Conservation (phyloP, 2,797 vertebrate genomes). For the Acipenser ruthenus region DNA sequence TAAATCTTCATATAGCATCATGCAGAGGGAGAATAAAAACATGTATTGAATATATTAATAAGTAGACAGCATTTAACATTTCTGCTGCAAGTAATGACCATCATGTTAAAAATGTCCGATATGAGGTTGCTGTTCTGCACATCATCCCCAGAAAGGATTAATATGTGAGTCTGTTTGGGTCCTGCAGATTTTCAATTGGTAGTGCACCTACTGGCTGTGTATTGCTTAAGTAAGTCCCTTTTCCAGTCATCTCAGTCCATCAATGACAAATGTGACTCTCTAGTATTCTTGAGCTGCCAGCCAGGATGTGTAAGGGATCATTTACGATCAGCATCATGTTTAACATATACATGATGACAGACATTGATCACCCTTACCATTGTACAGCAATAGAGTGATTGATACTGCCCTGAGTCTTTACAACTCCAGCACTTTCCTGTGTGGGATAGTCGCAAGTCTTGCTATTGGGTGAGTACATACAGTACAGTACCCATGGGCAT, state of each 20-base stretch:
- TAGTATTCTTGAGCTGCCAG: slow-evolving; percentile 12
- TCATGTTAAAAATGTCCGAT: too few relatives aligned
- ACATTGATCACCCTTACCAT: slow-evolving; percentile 10
- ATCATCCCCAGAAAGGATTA: too few relatives aligned
- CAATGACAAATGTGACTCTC: slow-evolving; percentile 10
- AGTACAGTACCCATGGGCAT: too few relatives aligned
- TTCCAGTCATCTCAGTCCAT: not conserved
- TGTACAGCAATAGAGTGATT: not conserved
- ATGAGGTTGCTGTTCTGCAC: too few relatives aligned
- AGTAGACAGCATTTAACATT: too few relatives aligned
- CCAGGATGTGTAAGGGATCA: slow-evolving; percentile 17
- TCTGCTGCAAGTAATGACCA: too few relatives aligned
- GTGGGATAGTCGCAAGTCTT: not conserved
- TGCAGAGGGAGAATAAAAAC: too few relatives aligned
- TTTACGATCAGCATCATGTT: slow-evolving; percentile 12
- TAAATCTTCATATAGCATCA: too few relatives aligned
- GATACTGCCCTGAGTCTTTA: slow-evolving; percentile 1
- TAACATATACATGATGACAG: slow-evolving; percentile 12
- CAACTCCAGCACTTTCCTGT: not conserved
- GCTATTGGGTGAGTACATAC: too few relatives aligned
- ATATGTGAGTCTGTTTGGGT: too few relatives aligned
- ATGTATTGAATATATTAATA: too few relatives aligned
- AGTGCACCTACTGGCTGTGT: not conserved
- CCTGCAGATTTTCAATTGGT: not conserved
- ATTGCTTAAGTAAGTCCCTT: not conserved